These are phyloP conservation scores for Styela clava DNA, from an alignment of 23 tunicate species.

Conservation along the genomic window DNA sequence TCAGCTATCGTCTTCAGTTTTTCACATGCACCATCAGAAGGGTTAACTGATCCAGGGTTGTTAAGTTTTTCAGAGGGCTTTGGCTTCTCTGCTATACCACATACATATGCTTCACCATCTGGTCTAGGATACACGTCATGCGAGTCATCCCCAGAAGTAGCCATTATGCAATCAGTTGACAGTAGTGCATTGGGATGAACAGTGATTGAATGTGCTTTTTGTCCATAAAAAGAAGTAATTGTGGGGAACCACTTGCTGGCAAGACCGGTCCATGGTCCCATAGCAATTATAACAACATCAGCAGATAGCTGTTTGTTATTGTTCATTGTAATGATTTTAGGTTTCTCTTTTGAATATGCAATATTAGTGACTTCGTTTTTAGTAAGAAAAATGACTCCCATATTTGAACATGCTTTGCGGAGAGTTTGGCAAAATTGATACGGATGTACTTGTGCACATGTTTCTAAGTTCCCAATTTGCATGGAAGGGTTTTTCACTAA, in stretches of 20 bases:
- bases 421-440: constrained; percentile 49
- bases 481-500: constrained; percentile 11
- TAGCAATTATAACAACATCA: constrained; percentile 48
- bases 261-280: constrained; percentile 86
- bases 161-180: constrained; percentile 55
- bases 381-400: constrained; percentile 33
- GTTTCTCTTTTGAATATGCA: background rate
- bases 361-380: constrained; percentile 18
- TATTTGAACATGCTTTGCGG: constrained; percentile 6
- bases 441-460: constrained; percentile 71
- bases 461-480: constrained; percentile 35
- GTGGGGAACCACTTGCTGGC: constrained; percentile 46
- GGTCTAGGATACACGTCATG: constrained; percentile 82
- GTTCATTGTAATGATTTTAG: constrained; percentile 20
- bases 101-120: constrained; percentile 81
- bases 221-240: constrained; percentile 54
- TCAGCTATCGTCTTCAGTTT: constrained; percentile 42
- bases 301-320: constrained; percentile 28
- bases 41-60: constrained; percentile 14
- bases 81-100: constrained; percentile 72
- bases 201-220: constrained; percentile 77
- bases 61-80: constrained; percentile 32
- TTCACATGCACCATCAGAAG: constrained; percentile 47
- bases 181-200: constrained; percentile 34
- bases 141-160: constrained; percentile 47